Conservation (phyloP, 2,113 vertebrate species). For the Gallinago undulata region DNA sequence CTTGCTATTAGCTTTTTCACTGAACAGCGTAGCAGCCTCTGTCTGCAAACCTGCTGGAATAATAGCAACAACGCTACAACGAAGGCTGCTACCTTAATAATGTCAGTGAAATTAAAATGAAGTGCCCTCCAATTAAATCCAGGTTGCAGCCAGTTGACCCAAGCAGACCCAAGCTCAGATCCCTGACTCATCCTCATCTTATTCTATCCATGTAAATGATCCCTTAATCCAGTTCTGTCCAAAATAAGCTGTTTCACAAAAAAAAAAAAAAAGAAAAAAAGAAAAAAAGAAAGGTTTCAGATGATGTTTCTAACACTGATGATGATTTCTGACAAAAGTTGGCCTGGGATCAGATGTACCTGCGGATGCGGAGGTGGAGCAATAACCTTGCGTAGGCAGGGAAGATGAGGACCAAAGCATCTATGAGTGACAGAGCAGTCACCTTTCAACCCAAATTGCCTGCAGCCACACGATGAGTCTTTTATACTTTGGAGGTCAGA, state of each 20-base stretch:
- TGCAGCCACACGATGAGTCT: not conserved
- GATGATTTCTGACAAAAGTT: not conserved
- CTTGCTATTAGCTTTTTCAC: not conserved
- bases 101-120: not conserved
- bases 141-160: not conserved
- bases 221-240: not conserved
- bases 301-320: not conserved
- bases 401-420: not conserved
- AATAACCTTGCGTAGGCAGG: not conserved
- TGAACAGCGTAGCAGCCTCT: not conserved
- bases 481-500: not conserved
- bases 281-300: not conserved
- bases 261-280: not conserved
- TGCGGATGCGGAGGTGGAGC: not conserved
- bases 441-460: not conserved
- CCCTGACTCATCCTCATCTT: not conserved
- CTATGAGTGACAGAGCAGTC: not conserved
- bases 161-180: not conserved
- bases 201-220: not conserved
- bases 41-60: not conserved
- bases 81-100: slow-evolving; percentile 1
- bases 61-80: not conserved
- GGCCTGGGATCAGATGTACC: not conserved
- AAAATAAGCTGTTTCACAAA: not conserved
- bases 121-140: not conserved